Evolutionary conservation across 2,113 vertebrate species (phyloP).

Genomic region (Nothocercus julius): DNA sequence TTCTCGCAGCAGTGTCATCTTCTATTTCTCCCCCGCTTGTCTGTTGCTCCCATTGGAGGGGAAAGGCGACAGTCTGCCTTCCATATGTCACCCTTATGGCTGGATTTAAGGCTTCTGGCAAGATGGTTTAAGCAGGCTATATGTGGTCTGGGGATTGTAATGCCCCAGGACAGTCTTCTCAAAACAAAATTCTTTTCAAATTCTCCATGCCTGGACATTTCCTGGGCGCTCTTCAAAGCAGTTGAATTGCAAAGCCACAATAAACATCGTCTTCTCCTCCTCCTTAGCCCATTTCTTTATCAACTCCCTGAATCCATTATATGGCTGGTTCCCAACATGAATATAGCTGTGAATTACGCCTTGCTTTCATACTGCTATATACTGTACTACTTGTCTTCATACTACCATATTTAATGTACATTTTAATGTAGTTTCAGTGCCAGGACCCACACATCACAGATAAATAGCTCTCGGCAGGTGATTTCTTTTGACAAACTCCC

Average conservation of each 20-base stretch:
- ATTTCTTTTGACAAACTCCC: not conserved
- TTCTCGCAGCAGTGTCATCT: not conserved
- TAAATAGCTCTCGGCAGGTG: not conserved
- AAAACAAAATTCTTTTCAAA: not conserved
- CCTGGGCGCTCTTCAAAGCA: not conserved
- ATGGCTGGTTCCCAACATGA: rapidly evolving
- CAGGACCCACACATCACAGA: not conserved
- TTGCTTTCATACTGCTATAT: not conserved
- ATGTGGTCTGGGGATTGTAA: not conserved
- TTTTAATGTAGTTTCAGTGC: not conserved
- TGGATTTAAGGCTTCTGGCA: not conserved
- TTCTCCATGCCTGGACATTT: not conserved
- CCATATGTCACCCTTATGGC: not conserved
- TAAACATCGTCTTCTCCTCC: not conserved
- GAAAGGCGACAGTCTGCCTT: not conserved
- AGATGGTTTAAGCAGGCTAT: not conserved
- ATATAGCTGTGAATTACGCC: not conserved
- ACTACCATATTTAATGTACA: not conserved
- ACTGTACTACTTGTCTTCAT: not conserved
- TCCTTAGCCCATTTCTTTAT: not conserved
- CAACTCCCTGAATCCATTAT: not conserved
- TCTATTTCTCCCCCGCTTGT: not conserved
- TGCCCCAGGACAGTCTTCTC: not conserved
- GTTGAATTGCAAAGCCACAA: not conserved
- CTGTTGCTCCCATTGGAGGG: not conserved